These are phyloP conservation scores for Eueremaeus valkanovi DNA, from an alignment of 2,888 invertebrate genomes.

Conservation along the genomic window DNA sequence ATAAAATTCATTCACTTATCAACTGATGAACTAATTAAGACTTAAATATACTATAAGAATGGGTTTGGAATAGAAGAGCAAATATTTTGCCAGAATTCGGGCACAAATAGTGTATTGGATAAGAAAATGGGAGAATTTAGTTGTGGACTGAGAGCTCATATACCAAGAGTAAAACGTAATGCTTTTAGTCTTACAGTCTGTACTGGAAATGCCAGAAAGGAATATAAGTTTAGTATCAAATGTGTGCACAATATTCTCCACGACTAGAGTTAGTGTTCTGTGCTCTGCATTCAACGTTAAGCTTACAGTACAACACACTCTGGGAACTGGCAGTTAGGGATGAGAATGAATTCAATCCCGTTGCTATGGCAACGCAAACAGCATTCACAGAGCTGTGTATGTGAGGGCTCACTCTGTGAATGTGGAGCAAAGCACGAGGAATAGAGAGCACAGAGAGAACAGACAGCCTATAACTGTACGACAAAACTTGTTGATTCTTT, in stretches of 20 bases:
- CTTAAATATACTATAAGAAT: too few relatives aligned
- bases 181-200: neutral
- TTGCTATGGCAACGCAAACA: conserved; percentile 15
- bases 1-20: too few relatives aligned
- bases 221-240: conserved; percentile 14
- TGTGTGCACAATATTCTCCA: conserved; percentile 19
- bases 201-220: conserved; percentile 10
- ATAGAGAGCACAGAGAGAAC: neutral
- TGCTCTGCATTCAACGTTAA: neutral
- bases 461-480: conserved; percentile 20
- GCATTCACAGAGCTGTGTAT: too few relatives aligned
- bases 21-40: neutral
- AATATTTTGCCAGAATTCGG: too few relatives aligned
- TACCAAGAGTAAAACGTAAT: conserved; percentile 9
- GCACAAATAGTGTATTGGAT: too few relatives aligned
- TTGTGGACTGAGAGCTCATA: too few relatives aligned
- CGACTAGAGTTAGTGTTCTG: neutral
- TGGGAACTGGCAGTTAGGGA: conserved; percentile 16
- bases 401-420: neutral
- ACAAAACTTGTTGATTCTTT: conserved; percentile 31
- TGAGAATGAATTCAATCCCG: conserved; percentile 29
- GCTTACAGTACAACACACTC: conserved; percentile 1
- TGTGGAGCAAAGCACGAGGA: conserved; percentile 30
- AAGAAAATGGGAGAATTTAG: too few relatives aligned
- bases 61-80: too few relatives aligned